These are phyloP conservation scores for Noctua janthina DNA, from an alignment of 2,888 invertebrate species.

Conservation along the genomic window DNA sequence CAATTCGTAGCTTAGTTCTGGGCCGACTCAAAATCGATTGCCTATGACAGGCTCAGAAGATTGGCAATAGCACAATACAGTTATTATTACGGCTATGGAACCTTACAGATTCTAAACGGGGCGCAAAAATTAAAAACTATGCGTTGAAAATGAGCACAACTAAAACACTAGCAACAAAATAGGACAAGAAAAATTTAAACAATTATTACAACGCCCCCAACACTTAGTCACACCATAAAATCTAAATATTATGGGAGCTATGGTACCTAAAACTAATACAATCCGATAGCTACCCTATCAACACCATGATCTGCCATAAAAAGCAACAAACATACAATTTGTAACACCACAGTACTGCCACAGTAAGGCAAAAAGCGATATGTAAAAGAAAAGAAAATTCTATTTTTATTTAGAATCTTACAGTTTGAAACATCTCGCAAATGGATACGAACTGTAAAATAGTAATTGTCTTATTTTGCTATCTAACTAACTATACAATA, in stretches of 20 bases:
- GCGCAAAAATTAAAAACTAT: neutral
- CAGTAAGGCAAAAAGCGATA: neutral
- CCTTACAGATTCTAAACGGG: neutral
- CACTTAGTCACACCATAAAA: conserved; percentile 20
- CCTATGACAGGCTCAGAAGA: neutral
- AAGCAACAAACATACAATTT: conserved; percentile 64
- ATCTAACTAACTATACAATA: neutral
- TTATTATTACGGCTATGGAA: neutral
- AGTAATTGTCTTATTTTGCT: neutral
- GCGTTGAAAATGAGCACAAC: neutral
- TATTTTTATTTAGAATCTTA: neutral
- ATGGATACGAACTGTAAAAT: too few relatives aligned
- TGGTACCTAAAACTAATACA: conserved; percentile 24
- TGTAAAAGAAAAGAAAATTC: neutral
- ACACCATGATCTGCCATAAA: conserved; percentile 54
- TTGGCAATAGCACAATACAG: neutral
- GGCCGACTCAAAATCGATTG: neutral
- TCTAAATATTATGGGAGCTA: conserved; percentile 12
- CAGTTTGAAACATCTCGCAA: neutral
- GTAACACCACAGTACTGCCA: conserved; percentile 45
- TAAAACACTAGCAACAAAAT: neutral
- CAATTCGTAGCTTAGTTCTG: neutral
- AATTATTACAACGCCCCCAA: neutral
- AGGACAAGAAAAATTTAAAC: neutral
- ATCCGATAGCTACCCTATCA: conserved; percentile 46